Evolutionary conservation across 1,140 invertebrate genomes (phyloP), one percentile per base, ranked within the genome.

Genomic region (Scaptomyza pallida): DNA sequence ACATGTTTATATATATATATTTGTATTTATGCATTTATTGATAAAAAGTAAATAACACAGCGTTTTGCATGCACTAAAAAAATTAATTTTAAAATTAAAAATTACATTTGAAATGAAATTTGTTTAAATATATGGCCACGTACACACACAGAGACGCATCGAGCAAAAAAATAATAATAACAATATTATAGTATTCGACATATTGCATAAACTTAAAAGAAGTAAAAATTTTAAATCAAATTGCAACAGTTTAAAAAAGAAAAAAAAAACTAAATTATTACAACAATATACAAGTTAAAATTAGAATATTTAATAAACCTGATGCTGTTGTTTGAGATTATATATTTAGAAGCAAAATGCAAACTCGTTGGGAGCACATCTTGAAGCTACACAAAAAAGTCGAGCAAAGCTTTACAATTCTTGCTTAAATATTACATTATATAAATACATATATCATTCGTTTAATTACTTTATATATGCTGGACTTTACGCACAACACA

Each of bases 31-130:
- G 57, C 68, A 72, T 70, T 65, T 59, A 44, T 54, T 37, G n/a
- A 30, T 63, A 35, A 83, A 85, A 85, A 83, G 67, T 83, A 85
- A 85, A 83, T 83, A 83, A 83, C 79, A 83, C 79, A 83, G 79
- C 75, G 80, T 75, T 67, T 72, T 48, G 62, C 50, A 75, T 74
- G 63, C 33, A 68, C n/a, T n/a, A n/a, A n/a, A 64, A 64, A 63
- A 76, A 64, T 59, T 40, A 78, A 78, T 78, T 61, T 83, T n/a
- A n/a, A n/a, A n/a, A n/a, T n/a, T n/a, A n/a, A 75, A 68, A 83
- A 85, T 79, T 83, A 85, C 72, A 71, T 61, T 60, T 63, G 59
- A 52, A 78, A 67, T 70, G 60, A 73, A 56, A 41, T 69, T 59
- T 33, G 12, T 43, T 41, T 52, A 3, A 23, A 41, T 69, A 74